Percentiles rank a stretch among this genome's conserved stretches.
Conservation (phyloP, 2,888 invertebrate genomes). For the Junonia oenone region DNA sequence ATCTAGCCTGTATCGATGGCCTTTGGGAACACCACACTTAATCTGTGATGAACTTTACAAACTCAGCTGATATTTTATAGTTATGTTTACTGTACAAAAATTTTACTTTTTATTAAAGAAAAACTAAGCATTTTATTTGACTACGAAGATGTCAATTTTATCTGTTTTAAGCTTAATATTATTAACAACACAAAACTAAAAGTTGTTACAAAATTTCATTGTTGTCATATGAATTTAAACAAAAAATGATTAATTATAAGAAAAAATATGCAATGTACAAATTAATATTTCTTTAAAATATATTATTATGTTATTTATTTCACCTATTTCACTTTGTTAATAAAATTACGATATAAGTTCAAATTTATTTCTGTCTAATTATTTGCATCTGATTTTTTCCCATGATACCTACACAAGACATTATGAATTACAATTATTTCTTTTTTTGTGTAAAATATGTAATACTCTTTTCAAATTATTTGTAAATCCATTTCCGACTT, state of each 20-base stretch:
- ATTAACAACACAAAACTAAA: constrained; percentile 41
- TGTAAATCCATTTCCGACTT: no score
- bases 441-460: no score
- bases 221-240: constrained; percentile 58
- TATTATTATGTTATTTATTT: constrained; percentile 75
- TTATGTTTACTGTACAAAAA: constrained; percentile 28
- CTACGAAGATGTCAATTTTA: constrained; percentile 19
- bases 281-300: constrained; percentile 73
- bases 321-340: constrained; percentile 63
- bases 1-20: constrained; percentile 53
- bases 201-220: constrained; percentile 40
- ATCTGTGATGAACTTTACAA: constrained; percentile 73
- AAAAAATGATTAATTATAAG: constrained; percentile 56
- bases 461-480: no score
- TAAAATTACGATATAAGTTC: constrained; percentile 63
- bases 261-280: constrained; percentile 71
- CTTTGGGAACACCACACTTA: constrained; percentile 65
- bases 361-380: constrained; percentile 39
- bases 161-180: constrained; percentile 20
- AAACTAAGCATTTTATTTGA: constrained; percentile 23
- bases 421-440: no score
- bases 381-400: constrained; percentile 11
- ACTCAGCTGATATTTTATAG: constrained; percentile 47
- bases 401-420: no score
- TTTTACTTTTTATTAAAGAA: constrained; percentile 16